Percentiles rank a stretch among this genome's conserved stretches.
phyloP scores from a whole-genome alignment of 2,113 vertebrate species.

The Litocranius walleri region DNA sequence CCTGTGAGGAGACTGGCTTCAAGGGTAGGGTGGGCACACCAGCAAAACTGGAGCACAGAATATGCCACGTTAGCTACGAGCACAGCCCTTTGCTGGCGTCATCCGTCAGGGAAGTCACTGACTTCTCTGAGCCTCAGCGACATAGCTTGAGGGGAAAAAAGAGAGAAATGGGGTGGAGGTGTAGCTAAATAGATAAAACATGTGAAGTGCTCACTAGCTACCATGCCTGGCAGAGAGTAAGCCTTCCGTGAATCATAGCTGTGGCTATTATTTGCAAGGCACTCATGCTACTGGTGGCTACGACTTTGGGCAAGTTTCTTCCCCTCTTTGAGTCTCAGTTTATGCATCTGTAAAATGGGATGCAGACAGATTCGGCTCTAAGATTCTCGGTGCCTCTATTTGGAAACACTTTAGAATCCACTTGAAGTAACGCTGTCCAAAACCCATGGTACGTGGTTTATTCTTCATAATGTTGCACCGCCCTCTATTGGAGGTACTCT shows the following conservation, averaged over 20 bases:
- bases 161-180: too few relatives aligned
- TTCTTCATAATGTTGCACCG: slow-evolving; percentile 44
- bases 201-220: background rate
- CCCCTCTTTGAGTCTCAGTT: background rate
- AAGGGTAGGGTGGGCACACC: too few relatives aligned
- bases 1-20: background rate
- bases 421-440: background rate
- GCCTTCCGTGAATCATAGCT: background rate
- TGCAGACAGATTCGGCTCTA: background rate
- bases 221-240: background rate
- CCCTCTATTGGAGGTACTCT: slow-evolving; percentile 61
- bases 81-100: background rate
- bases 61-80: background rate
- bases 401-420: background rate
- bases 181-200: background rate
- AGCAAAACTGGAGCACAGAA: background rate
- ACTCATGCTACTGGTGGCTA: background rate
- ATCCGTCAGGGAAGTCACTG: background rate
- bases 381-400: background rate
- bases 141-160: background rate
- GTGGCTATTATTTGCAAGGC: background rate
- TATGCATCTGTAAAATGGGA: slow-evolving; percentile 18
- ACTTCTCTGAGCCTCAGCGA: background rate
- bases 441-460: background rate
- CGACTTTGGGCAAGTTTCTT: background rate